Percentiles rank a stretch among this genome's conserved stretches.
phyloP scores from a whole-genome alignment of 1,140 invertebrate genomes.

The Vanessa atalanta region DNA sequence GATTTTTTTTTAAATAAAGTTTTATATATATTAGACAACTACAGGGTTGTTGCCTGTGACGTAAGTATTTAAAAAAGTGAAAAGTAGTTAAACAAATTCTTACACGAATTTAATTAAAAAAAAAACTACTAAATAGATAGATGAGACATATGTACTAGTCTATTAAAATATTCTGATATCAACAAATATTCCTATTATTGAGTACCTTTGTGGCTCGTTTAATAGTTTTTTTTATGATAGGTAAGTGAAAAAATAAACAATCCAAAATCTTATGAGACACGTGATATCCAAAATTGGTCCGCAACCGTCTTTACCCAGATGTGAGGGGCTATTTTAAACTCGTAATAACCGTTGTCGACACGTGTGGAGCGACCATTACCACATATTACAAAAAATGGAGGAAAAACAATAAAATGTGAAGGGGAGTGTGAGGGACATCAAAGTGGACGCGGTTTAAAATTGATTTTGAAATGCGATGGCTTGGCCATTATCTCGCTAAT shows the following conservation, averaged over 20 bases:
- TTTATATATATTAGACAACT: background rate
- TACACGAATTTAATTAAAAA: too few species aligned
- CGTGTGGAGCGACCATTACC: slow-evolving; percentile 77
- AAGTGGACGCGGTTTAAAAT: slow-evolving; percentile 70
- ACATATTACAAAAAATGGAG: slow-evolving; percentile 79
- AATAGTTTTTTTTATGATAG: background rate
- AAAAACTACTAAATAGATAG: too few species aligned
- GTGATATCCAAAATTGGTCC: slow-evolving; percentile 62
- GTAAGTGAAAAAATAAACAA: slow-evolving; percentile 22
- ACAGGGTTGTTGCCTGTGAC: too few species aligned
- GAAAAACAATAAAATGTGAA: slow-evolving; percentile 74
- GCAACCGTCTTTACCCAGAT: slow-evolving; percentile 53
- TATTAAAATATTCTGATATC: too few species aligned
- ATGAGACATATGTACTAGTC: too few species aligned
- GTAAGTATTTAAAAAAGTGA: too few species aligned
- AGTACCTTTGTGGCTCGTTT: too few species aligned
- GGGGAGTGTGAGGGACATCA: slow-evolving; percentile 50
- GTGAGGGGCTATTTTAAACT: slow-evolving; percentile 79
- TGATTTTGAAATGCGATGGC: slow-evolving; percentile 29
- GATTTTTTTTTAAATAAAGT: background rate
- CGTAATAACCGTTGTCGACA: slow-evolving; percentile 78
- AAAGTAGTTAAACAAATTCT: too few species aligned
- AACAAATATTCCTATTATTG: too few species aligned
- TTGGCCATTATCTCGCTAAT: background rate
- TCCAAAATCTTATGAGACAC: slow-evolving; percentile 45